phyloP scores from a whole-genome alignment of 2,888 invertebrate species.

The Patella pellucida region DNA sequence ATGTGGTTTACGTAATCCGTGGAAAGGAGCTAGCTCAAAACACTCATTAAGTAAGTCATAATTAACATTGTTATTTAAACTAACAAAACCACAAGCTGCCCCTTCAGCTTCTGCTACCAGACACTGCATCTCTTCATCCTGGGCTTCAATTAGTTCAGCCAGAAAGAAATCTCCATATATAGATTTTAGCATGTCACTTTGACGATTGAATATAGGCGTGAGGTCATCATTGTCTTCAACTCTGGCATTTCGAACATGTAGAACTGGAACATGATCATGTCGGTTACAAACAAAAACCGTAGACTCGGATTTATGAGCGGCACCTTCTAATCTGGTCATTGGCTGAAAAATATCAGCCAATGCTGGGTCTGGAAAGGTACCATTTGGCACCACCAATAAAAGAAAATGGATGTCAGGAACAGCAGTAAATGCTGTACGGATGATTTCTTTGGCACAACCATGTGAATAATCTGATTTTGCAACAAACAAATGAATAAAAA shows the following conservation, averaged over 20 bases:
- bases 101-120: conserved; percentile 71
- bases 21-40: conserved; percentile 69
- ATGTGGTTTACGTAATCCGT: conserved; percentile 67
- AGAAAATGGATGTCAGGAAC: conserved; percentile 69
- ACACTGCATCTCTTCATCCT: conserved; percentile 70
- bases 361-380: conserved; percentile 60
- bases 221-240: conserved; percentile 72
- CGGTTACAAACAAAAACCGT: conserved; percentile 63
- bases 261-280: conserved; percentile 67
- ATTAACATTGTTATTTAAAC: conserved; percentile 68
- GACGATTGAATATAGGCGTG: conserved; percentile 70
- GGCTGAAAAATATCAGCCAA: conserved; percentile 60
- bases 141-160: conserved; percentile 71
- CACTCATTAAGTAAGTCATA: conserved; percentile 67
- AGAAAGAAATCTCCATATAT: conserved; percentile 71
- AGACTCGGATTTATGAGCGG: conserved; percentile 29
- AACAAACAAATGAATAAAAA: conserved; percentile 71
- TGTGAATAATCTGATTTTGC: conserved; percentile 65
- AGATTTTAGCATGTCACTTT: conserved; percentile 67
- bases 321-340: conserved; percentile 34
- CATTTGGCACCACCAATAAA: conserved; percentile 63
- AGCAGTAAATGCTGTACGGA: conserved; percentile 69
- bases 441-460: conserved; percentile 68
- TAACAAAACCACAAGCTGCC: conserved; percentile 71
- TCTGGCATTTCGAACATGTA: conserved; percentile 68